These are phyloP conservation scores for Bibio marci DNA, from an alignment of 2,888 invertebrate species.

Conservation along the genomic window DNA sequence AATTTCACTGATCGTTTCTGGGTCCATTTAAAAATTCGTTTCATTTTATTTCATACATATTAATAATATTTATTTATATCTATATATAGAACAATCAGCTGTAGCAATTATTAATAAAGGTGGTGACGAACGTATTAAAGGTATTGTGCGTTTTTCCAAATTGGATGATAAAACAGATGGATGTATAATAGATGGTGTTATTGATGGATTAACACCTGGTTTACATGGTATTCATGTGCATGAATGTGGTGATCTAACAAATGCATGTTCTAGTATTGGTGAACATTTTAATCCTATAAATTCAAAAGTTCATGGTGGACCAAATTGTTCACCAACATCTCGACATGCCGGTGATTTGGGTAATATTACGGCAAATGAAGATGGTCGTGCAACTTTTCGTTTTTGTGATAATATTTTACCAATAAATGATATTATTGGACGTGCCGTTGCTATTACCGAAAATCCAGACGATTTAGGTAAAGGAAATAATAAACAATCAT, in stretches of 20 bases:
- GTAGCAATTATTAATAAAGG: conserved; percentile 52
- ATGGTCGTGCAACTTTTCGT: conserved; percentile 48
- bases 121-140: conserved; percentile 35
- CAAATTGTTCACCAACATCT: conserved; percentile 24
- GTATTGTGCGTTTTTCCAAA: conserved; percentile 55
- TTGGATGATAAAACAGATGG: conserved; percentile 25
- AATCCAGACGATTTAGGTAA: conserved; percentile 41
- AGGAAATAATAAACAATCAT: conserved; percentile 33
- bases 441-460: conserved; percentile 58
- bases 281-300: conserved; percentile 39
- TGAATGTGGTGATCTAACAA: conserved; percentile 56
- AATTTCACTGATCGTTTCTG: background rate
- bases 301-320: conserved; percentile 32
- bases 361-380: conserved; percentile 38
- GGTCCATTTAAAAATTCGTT: background rate
- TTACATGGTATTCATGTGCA: conserved; percentile 36
- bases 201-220: conserved; percentile 59
- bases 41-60: background rate
- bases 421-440: conserved; percentile 57
- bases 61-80: too few species aligned
- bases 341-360: conserved; percentile 50
- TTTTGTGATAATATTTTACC: conserved; percentile 41
- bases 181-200: conserved; percentile 65
- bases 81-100: conserved; percentile 31
- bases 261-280: conserved; percentile 39